Base-by-base conservation (phyloP, 2,113 vertebrate genomes). In the Bos indicus region DNA sequence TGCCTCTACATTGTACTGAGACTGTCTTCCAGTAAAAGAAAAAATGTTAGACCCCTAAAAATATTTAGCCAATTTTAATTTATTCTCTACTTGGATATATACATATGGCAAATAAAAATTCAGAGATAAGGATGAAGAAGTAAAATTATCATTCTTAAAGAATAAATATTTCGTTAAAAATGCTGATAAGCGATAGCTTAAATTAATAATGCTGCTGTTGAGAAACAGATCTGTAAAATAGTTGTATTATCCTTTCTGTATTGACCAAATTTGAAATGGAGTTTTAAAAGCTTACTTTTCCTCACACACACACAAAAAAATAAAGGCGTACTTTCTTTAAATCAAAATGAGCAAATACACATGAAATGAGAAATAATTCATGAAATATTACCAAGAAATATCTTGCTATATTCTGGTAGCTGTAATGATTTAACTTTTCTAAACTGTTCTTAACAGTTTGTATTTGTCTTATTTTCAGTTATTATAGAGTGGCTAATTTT, bases 1-100 rank as follows among this genome's bases (percentile, higher is more conserved):
- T 94, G 19, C 36, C 7, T 77, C 26, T 97, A 94, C 25, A 51
- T 87, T 95, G 16, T 96, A 19, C 77, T 95, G 78, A 93, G 54
- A 91, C 28, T 90, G 48, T 62, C 30, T 54, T 88, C 25, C 43
- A 94, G n/a, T 84, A n/a, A 94, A 91, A 91, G 51, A 83, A 92
- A 94, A 81, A 60, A 74, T 54, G 26, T 62, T 93, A 40, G 28
- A 57, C 51, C 7, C 59, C 52, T 96, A 87, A 97, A 96, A 94
- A 88, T 96, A 86, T 93, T 95, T 94, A 95, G 48, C 4, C 43
- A 82, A 85, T 64, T 96, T 97, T 80, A 92, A 88, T 88, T 93
- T 97, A 36, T 97, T 91, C 88, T 51, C 62, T 97, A 74, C 33
- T 67, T 85, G 15, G 7, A 81, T 95, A 83, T 82, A 48, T 26